phyloP scores from a whole-genome alignment of 2,797 vertebrate genomes.

The Catamblyrhynchus diadema region DNA sequence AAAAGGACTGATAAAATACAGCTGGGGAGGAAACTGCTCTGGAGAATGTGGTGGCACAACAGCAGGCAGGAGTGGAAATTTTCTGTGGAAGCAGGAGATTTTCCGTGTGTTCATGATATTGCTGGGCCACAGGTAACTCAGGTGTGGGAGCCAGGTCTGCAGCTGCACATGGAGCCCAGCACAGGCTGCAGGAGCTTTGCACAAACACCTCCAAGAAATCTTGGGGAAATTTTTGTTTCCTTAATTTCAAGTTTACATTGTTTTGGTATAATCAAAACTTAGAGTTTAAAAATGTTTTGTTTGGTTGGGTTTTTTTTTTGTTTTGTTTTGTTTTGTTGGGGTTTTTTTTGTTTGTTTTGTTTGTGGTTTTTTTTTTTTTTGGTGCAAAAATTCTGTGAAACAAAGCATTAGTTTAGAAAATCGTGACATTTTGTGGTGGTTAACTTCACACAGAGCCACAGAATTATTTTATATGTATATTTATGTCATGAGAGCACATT shows the following conservation, averaged over 20 bases:
- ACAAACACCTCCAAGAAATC: background rate
- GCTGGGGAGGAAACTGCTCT: background rate
- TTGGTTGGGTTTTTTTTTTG: no score
- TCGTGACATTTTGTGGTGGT: rapidly evolving
- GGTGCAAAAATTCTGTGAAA: background rate
- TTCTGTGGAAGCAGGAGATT: background rate
- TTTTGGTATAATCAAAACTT: background rate
- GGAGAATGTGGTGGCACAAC: background rate
- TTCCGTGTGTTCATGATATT: rapidly evolving
- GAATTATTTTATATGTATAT: background rate
- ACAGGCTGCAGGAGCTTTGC: background rate
- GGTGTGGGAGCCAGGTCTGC: background rate
- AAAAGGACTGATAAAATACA: background rate
- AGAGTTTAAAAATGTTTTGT: background rate
- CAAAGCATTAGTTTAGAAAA: background rate
- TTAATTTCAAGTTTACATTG: background rate
- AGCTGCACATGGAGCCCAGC: rapidly evolving
- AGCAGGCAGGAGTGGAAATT: background rate
- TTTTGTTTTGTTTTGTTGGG: no score
- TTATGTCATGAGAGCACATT: background rate
- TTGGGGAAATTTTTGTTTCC: rapidly evolving
- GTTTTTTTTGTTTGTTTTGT: no score
- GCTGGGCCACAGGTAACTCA: background rate
- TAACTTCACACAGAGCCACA: background rate
- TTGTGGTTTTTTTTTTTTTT: no score